Base-by-base conservation (phyloP, 2,888 invertebrate species). In the Biston stratarius region DNA sequence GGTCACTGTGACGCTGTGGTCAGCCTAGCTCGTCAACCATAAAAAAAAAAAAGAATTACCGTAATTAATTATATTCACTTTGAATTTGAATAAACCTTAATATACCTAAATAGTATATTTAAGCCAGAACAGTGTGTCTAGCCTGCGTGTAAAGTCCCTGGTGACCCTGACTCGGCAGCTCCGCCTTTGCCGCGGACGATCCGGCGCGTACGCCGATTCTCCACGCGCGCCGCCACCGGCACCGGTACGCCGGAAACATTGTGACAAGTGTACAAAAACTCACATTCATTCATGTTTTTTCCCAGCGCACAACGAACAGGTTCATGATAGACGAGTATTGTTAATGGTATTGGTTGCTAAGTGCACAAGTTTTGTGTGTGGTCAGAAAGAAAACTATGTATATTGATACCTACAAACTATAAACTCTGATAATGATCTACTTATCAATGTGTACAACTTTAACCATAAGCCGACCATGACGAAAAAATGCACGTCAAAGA, bases 231-330 rank as follows among this genome's bases (percentile, higher is more conserved):
- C 78, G 74, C 56, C 64, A 73, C 74, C 77, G 42, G 42, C 55
- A 74, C 71, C 80, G 85, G 79, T 79, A 81, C 83, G 85, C 91
- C 92, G 93, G 93, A 93, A 93, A 92, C 88, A 82, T 84, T 91
- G 85, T 86, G 91, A 92, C 92, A 92, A 90, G 91, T 91, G 82
- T 83, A 94, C 92, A 93, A 94, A 94, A 94, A 93, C 88, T 85
- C 77, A 86, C 87, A 88, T 89, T 87, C 92, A 91, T 92, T 92
- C 91, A 92, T 88, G 82, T 91, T 83, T 90, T 92, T 88, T 83
- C 78, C 81, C 82, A 82, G 76, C 77, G 67, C 73, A 75, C 72
- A 70, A 80, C 72, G 77, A 86, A 88, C 91, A 87, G 89, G 89
- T 89, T 86, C 83, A 83, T 75, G 75, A 81, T 79, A 67, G 67